phyloP scores from a whole-genome alignment of 1,140 invertebrate species.

The Mercenaria mercenaria region DNA sequence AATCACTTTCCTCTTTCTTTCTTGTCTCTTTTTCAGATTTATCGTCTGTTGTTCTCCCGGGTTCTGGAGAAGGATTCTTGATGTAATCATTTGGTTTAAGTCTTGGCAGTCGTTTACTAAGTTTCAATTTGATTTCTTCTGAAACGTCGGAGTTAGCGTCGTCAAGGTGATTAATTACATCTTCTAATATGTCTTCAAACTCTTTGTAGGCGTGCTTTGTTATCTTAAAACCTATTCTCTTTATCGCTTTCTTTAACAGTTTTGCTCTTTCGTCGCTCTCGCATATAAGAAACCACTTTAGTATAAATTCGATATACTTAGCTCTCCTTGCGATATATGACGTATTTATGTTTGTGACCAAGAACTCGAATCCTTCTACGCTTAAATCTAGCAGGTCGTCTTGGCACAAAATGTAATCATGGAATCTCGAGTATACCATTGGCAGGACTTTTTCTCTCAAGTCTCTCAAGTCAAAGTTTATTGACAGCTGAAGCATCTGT shows the following conservation, averaged over 20 bases:
- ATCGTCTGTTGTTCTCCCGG: neutral
- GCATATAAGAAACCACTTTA: conserved; percentile 40
- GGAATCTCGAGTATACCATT: conserved; percentile 41
- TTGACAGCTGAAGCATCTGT: conserved; percentile 6
- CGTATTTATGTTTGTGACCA: neutral
- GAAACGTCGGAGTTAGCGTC: neutral
- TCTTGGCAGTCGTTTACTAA: neutral
- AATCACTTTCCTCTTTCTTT: neutral
- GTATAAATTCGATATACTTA: conserved; percentile 14
- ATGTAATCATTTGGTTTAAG: neutral
- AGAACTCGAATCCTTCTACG: neutral
- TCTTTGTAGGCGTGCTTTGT: neutral
- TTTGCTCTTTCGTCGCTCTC: conserved; percentile 24
- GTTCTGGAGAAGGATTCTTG: neutral
- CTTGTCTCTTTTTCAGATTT: neutral
- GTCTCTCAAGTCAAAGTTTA: conserved; percentile 18
- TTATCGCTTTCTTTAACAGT: neutral
- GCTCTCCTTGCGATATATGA: neutral
- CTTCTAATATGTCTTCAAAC: neutral
- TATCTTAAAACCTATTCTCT: conserved; percentile 5
- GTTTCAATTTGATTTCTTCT: neutral
- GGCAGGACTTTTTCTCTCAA: conserved; percentile 13
- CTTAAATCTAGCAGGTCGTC: conserved; percentile 26
- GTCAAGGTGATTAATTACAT: conserved; percentile 27
- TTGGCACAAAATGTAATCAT: conserved; percentile 25